Base-by-base conservation (phyloP, 2,113 vertebrate species). In the Mohoua ochrocephala region DNA sequence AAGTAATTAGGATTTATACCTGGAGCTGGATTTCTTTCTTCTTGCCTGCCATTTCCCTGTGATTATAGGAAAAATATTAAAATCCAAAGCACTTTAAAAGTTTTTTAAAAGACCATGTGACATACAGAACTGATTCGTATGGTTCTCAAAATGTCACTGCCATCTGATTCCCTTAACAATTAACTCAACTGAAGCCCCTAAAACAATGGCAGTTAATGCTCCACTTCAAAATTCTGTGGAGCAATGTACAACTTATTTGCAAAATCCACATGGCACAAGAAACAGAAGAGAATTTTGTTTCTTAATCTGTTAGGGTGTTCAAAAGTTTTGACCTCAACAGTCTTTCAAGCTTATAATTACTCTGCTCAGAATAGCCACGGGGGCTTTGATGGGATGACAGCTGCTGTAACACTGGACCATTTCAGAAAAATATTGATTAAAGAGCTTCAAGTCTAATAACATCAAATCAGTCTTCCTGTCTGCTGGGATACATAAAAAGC, bases 1-100 rank as follows among this genome's bases (percentile, higher is more conserved):
- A 41, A 59, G 49, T 6, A 84, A 69, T 57, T 17, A 78, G 24
- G 23, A 63, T 76, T 76, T 95, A 31, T 94, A 98, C 98, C 98
- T 98, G 98, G 27, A 98, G 39, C 42, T 97, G 97, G 35, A 91
- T 28, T 90, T 98, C 98, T 69, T 96, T 95, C 92, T 98, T 98
- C 97, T 97, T 98, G 47, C 92, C 42, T 52, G 97, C 93, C 98
- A 98, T 98, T 75, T 95, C 35, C 64, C 92, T 95, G 52, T 80
- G 28, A 70, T 64, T 83, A 37, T 31, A 88, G 45, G 30, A 93
- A 95, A 76, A 17, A 28, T 15, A 63, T n/a, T 28, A 52, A 64
- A 89, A 79, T 30, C 18, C 0, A 2, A 74, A 91, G 5, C 12
- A 67, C 8, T 26, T 37, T 47, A 23, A 52, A 52, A 63, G 10